phyloP scores from a whole-genome alignment of 2,113 vertebrate species.

The Nothobranchius kuhntae region DNA sequence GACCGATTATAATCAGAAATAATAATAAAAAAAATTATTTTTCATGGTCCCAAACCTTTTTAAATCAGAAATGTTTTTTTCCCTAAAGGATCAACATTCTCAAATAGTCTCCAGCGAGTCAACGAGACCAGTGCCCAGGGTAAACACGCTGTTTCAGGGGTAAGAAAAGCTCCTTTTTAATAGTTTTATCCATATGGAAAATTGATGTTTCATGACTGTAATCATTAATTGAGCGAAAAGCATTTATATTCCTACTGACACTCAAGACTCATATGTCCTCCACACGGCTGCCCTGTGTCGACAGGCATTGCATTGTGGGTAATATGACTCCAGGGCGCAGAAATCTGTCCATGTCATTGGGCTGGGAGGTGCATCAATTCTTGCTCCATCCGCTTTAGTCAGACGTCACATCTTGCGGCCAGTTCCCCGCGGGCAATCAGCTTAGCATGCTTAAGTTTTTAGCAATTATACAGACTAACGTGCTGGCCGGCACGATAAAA shows the following conservation, averaged over 20 bases:
- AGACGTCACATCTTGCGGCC: constrained; percentile 62
- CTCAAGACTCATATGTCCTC: constrained; percentile 71
- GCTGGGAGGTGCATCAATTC: constrained; percentile 79
- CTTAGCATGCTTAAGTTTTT: constrained; percentile 81
- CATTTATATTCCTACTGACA: constrained; percentile 74
- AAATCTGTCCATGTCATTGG: constrained; percentile 77
- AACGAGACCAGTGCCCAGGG: constrained; percentile 59
- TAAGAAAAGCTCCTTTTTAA: constrained; percentile 67
- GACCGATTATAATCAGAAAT: too few relatives aligned
- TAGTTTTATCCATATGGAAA: constrained; percentile 54
- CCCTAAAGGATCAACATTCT: constrained; percentile 68
- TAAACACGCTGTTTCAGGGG: constrained; percentile 75
- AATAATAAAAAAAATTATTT: too few relatives aligned
- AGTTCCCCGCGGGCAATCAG: constrained; percentile 56
- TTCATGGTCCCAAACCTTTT: too few relatives aligned
- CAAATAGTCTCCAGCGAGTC: constrained; percentile 57
- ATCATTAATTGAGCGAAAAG: constrained; percentile 71
- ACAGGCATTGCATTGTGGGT: constrained; percentile 75
- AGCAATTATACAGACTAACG: constrained; percentile 74
- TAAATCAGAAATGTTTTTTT: not conserved
- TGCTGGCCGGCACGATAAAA: constrained; percentile 72
- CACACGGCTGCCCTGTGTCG: constrained; percentile 71
- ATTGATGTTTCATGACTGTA: constrained; percentile 71
- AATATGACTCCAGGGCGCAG: constrained; percentile 69
- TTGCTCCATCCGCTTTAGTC: constrained; percentile 74